These are phyloP conservation scores for Mormyrus proboscirostris DNA, from an alignment of 2,797 vertebrate species.

Conservation along the genomic window DNA sequence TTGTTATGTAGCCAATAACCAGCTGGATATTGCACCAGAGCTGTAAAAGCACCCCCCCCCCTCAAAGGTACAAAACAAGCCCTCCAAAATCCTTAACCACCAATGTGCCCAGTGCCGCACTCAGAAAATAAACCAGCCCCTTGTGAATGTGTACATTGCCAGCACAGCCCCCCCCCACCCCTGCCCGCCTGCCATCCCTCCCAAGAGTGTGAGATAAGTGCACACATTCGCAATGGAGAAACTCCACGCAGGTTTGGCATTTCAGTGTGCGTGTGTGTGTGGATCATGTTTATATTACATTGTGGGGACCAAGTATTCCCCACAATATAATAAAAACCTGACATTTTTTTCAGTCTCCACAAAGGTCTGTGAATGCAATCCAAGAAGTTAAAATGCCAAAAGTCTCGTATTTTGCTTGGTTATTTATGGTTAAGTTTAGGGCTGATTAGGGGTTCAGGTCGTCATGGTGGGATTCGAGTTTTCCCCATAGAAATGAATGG, in stretches of 20 bases:
- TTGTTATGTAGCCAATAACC: neutral
- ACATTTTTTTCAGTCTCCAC: too few species aligned
- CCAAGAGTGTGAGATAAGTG: neutral
- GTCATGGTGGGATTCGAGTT: too few species aligned
- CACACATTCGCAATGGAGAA: neutral
- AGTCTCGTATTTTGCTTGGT: too few species aligned
- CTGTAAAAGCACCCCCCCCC: neutral
- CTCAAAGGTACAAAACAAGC: neutral
- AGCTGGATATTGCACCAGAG: neutral
- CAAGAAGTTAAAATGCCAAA: too few species aligned
- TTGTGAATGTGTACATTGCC: neutral
- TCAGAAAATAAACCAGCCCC: neutral
- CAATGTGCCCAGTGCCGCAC: neutral
- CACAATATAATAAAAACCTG: too few species aligned
- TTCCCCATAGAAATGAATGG: too few species aligned
- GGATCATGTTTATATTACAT: too few species aligned
- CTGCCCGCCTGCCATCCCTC: neutral
- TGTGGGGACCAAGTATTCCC: too few species aligned
- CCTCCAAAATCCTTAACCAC: neutral
- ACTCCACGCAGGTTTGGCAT: neutral
- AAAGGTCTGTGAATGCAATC: too few species aligned
- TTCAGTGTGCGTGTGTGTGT: neutral
- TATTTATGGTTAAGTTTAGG: too few species aligned
- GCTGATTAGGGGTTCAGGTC: too few species aligned
- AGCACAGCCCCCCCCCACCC: neutral